phyloP scores from a whole-genome alignment of 2,113 vertebrate species.

The Procapra przewalskii region DNA sequence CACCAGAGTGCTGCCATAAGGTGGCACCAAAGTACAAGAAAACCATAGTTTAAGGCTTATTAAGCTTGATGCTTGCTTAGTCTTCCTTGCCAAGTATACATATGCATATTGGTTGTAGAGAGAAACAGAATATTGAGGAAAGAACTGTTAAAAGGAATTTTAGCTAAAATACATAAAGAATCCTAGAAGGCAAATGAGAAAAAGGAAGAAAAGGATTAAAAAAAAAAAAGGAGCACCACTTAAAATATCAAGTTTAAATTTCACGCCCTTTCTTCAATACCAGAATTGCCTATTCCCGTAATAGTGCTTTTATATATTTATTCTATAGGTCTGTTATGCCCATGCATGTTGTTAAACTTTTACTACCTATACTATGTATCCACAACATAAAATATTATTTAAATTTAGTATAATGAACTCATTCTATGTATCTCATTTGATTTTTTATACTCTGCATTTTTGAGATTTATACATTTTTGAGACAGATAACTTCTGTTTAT shows the following conservation, averaged over 20 bases:
- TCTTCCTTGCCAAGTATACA: not conserved
- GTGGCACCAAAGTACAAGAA: not conserved
- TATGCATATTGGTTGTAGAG: not conserved
- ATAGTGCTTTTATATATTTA: not conserved
- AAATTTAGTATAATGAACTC: not conserved
- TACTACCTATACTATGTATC: not conserved
- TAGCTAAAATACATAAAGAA: not conserved
- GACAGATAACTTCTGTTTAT: not conserved
- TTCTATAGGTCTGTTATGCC: not conserved
- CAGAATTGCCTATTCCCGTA: not conserved
- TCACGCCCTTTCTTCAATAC: not conserved
- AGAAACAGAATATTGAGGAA: not conserved
- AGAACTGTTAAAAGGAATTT: not conserved
- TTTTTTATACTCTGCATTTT: not conserved
- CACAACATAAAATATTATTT: not conserved
- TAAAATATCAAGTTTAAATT: not conserved
- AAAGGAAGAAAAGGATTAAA: not conserved
- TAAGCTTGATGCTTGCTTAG: not conserved
- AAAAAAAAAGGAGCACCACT: not conserved
- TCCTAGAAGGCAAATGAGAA: not conserved
- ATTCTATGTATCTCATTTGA: not conserved
- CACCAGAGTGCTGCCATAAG: not conserved
- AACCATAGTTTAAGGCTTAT: not conserved
- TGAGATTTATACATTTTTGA: constrained; percentile 8
- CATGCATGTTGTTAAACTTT: not conserved